These are phyloP conservation scores for Schizopygopsis pylzovi DNA, from an alignment of 2,797 vertebrate species.

Conservation along the genomic window DNA sequence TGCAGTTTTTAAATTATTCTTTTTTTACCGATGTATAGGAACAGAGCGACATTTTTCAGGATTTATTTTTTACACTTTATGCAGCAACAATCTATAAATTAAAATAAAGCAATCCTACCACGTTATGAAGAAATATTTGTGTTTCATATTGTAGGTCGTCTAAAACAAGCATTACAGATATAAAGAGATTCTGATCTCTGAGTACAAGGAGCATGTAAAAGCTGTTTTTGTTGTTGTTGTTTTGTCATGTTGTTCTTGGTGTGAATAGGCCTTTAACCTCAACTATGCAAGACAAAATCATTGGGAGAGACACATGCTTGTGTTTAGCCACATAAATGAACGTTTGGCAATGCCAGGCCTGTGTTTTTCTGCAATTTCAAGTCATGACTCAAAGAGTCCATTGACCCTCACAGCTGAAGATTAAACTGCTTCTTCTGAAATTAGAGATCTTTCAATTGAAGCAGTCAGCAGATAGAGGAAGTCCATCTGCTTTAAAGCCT, in stretches of 20 bases:
- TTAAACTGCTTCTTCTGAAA: constrained; percentile 44
- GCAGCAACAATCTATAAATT: background rate
- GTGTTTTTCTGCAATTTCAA: background rate
- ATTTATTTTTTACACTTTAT: background rate
- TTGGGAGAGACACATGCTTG: constrained; percentile 33
- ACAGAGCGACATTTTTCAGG: background rate
- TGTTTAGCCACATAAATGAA: constrained; percentile 33
- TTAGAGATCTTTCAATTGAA: constrained; percentile 38
- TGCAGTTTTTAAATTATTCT: background rate
- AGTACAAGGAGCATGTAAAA: background rate
- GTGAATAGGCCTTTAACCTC: background rate
- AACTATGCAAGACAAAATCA: constrained; percentile 30
- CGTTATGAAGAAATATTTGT: background rate
- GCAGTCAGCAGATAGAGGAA: constrained; percentile 29
- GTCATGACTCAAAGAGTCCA: constrained; percentile 21
- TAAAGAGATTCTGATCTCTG: background rate
- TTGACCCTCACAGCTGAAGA: constrained; percentile 45
- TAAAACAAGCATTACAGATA: background rate
- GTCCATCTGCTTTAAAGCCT: constrained; percentile 48
- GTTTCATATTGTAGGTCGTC: background rate
- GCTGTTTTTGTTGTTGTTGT: background rate
- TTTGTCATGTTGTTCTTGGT: background rate
- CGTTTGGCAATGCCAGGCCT: constrained; percentile 3
- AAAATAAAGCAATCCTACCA: background rate
- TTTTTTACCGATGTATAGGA: background rate